Percentiles rank a stretch among this genome's conserved stretches.
These are phyloP conservation scores for Rhodophaea formosa DNA, from an alignment of 2,888 invertebrate species.

Conservation along the genomic window DNA sequence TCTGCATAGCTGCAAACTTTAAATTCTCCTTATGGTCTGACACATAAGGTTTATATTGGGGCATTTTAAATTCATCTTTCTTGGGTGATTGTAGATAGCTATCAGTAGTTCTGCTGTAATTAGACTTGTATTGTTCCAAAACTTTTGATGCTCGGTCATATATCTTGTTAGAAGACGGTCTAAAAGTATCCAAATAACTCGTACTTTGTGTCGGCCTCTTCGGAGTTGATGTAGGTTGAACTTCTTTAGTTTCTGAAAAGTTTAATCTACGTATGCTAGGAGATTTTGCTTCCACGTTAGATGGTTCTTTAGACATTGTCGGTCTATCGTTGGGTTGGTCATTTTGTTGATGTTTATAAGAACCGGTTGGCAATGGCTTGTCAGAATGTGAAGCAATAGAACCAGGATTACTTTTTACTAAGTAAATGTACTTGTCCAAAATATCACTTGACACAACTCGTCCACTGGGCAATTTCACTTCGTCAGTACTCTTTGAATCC, in stretches of 20 bases:
- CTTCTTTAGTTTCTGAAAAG: slow-evolving; percentile 61
- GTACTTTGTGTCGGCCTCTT: slow-evolving; percentile 43
- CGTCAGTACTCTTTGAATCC: slow-evolving; percentile 45
- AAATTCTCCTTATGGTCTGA: slow-evolving; percentile 48
- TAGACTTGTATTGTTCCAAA: slow-evolving; percentile 67
- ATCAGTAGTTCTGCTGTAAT: slow-evolving; percentile 51
- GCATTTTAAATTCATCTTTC: slow-evolving; percentile 67
- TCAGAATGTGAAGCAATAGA: slow-evolving; percentile 37
- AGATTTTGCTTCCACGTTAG: slow-evolving; percentile 42
- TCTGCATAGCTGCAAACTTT: slow-evolving; percentile 42
- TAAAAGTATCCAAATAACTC: slow-evolving; percentile 51
- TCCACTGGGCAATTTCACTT: slow-evolving; percentile 62
- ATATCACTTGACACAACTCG: slow-evolving; percentile 55
- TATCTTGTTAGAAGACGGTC: slow-evolving; percentile 69
- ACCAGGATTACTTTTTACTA: slow-evolving; percentile 55
- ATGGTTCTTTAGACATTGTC: slow-evolving; percentile 30
- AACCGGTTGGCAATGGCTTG: slow-evolving; percentile 29
- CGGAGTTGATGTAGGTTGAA: slow-evolving; percentile 71
- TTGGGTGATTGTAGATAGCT: slow-evolving; percentile 46
- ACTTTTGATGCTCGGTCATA: slow-evolving; percentile 69
- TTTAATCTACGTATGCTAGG: slow-evolving; percentile 60
- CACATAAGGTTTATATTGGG: slow-evolving; percentile 64
- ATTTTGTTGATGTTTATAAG: slow-evolving; percentile 13
- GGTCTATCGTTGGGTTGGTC: slow-evolving; percentile 25
- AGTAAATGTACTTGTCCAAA: slow-evolving; percentile 73